phyloP scores from a whole-genome alignment of 2,113 vertebrate species.

The Bubalus kerabau region DNA sequence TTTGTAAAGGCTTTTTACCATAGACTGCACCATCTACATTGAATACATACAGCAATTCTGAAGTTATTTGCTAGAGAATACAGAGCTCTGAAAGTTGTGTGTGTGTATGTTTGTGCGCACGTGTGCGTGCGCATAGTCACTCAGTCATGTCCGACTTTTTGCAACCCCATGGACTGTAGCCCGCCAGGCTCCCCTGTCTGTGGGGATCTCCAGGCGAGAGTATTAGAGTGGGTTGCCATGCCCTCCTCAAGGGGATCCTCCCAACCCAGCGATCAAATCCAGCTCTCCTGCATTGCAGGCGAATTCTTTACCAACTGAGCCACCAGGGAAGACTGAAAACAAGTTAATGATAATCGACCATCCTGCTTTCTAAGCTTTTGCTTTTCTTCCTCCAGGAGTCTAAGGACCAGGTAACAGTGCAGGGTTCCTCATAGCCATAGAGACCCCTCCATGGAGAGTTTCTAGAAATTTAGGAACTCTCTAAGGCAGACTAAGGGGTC shows the following conservation, averaged over 20 bases:
- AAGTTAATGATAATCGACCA: not conserved
- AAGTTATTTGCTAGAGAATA: not conserved
- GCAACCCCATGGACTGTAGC: not conserved
- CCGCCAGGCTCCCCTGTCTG: not conserved
- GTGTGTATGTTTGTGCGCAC: not conserved
- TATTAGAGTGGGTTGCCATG: not conserved
- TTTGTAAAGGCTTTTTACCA: conserved; percentile 12
- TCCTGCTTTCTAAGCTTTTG: not conserved
- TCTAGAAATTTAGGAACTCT: not conserved
- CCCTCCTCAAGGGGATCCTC: not conserved
- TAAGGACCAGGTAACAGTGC: not conserved
- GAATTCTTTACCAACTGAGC: not conserved
- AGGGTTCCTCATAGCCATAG: not conserved
- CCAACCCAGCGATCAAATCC: not conserved
- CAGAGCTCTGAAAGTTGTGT: not conserved
- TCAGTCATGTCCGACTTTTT: not conserved
- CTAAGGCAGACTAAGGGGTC: not conserved
- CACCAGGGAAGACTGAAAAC: not conserved
- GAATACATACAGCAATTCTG: not conserved
- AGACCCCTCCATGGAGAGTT: not conserved
- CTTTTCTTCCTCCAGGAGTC: not conserved
- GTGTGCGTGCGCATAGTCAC: fast-evolving
- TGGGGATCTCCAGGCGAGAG: not conserved
- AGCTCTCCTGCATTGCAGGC: not conserved
- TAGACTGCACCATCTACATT: not conserved